These are phyloP conservation scores for Eudasyphora cyanicolor DNA, from an alignment of 2,888 invertebrate genomes.

Conservation along the genomic window DNA sequence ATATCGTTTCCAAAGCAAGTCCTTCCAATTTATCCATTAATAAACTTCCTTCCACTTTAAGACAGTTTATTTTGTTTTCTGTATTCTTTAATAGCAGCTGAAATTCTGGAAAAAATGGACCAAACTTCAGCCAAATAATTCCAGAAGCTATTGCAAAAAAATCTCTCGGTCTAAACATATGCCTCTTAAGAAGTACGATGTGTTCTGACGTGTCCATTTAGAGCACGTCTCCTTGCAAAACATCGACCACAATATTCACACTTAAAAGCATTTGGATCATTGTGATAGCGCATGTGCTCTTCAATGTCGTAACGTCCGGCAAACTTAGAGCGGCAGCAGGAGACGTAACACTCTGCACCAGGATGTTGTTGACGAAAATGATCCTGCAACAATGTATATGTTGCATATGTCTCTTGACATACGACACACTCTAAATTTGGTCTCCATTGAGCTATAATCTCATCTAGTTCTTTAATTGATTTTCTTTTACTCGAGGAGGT, in stretches of 20 bases:
- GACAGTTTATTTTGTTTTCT: no score
- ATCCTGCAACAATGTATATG: background rate
- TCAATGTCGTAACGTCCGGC: background rate
- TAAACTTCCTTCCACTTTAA: no score
- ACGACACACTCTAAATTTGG: background rate
- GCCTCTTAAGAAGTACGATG: background rate
- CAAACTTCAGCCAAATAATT: no score
- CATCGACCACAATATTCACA: background rate
- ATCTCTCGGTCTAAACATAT: no score
- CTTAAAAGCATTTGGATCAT: background rate
- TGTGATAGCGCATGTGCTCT: background rate
- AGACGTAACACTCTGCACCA: background rate
- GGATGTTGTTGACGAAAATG: background rate
- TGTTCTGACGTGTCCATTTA: background rate
- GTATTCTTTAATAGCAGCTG: no score
- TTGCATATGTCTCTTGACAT: background rate
- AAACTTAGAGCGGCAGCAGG: background rate
- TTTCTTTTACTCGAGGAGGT: background rate
- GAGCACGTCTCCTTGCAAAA: background rate
- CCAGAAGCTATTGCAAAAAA: no score
- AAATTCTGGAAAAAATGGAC: no score
- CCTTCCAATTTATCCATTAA: no score
- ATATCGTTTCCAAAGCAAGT: no score
- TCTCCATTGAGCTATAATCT: background rate
- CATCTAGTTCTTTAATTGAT: slow-evolving; percentile 7